phyloP scores from a whole-genome alignment of 2,113 vertebrate species.

The Dendrocopos noguchii region DNA sequence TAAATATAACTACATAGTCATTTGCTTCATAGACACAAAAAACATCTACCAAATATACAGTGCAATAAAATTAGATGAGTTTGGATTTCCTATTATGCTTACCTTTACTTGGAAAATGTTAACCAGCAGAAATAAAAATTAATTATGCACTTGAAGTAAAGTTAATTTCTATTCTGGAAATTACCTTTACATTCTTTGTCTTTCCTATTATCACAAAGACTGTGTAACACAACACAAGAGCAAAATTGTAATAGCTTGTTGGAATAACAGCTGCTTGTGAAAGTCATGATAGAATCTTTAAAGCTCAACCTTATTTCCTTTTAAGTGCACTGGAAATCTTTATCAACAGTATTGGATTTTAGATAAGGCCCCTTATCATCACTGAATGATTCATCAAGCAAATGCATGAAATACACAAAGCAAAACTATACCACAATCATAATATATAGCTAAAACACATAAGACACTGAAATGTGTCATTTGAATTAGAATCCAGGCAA shows the following conservation, averaged over 20 bases:
- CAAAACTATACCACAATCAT: neutral
- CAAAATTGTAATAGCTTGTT: neutral
- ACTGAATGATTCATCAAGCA: neutral
- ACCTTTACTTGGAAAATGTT: neutral
- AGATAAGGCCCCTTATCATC: neutral
- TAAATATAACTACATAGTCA: neutral
- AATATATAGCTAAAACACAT: neutral
- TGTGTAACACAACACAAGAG: accelerated
- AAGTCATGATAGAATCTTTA: neutral
- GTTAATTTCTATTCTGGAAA: neutral
- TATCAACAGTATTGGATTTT: neutral
- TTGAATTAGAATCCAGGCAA: neutral
- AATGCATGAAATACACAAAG: neutral
- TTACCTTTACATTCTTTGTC: neutral
- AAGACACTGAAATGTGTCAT: neutral
- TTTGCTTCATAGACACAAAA: neutral
- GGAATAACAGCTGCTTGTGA: neutral
- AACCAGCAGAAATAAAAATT: neutral
- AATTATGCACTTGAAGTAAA: neutral
- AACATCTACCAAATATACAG: neutral
- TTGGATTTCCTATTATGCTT: neutral
- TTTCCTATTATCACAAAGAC: neutral
- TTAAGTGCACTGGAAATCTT: neutral
- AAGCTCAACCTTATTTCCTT: neutral
- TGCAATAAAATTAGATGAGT: neutral